Conservation (phyloP, 2,113 vertebrate species). For the Mustelus asterias region DNA sequence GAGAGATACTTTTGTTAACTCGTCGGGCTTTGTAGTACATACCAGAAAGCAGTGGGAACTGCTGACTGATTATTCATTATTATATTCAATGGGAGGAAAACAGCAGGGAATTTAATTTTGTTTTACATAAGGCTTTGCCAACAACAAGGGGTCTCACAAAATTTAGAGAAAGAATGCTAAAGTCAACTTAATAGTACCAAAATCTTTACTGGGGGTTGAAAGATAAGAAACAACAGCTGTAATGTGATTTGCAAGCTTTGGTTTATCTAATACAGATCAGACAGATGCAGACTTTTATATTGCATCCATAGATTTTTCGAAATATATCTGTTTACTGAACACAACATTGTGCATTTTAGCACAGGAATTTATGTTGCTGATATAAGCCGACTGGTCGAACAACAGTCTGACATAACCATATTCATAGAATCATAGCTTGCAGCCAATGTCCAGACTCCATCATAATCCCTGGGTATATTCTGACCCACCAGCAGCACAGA, state of each 20-base stretch:
- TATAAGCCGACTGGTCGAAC: neutral
- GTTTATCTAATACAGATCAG: neutral
- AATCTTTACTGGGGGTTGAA: neutral
- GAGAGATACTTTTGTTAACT: neutral
- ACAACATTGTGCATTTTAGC: neutral
- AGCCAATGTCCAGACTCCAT: too few relatives aligned
- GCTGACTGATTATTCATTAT: neutral
- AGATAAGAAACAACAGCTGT: neutral
- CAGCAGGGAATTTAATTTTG: neutral
- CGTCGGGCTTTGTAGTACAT: neutral
- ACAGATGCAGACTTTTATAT: neutral
- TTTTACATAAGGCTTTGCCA: neutral
- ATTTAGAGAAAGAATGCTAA: neutral
- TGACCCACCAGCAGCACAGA: too few relatives aligned
- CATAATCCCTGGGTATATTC: too few relatives aligned
- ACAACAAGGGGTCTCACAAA: neutral
- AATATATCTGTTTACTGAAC: neutral
- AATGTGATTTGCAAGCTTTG: neutral
- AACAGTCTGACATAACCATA: too few relatives aligned
- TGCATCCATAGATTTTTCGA: neutral
- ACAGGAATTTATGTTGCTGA: neutral
- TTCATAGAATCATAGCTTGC: too few relatives aligned
- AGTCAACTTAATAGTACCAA: neutral
- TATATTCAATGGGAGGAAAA: neutral
- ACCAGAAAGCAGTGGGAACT: neutral